Base-by-base conservation (phyloP, 2,888 invertebrate species). In the Trissolcus japonicus region DNA sequence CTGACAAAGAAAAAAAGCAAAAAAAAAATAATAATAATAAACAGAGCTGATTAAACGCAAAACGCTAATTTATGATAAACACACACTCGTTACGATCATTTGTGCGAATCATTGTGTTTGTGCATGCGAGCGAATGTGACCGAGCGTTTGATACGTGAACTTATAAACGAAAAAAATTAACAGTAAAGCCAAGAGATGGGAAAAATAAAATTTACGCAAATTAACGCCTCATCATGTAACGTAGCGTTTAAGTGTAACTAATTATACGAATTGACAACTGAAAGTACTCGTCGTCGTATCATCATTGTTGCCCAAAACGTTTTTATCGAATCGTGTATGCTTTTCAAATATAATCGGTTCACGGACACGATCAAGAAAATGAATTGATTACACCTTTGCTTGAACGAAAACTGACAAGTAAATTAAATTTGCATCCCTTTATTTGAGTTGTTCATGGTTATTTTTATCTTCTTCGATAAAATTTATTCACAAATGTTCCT, bases 201-300 rank as follows among this genome's bases (percentile, higher is more conserved):
- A 63, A 56, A 46, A 16, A 41, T 50, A 50, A 59, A 67, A 67
- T 71, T 76, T 60, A 68, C 25, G 66, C 74, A 67, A 75, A 75
- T 75, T 78, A 78, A 75, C 71, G 78, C 74, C 74, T 74, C 78
- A 69, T 74, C 54, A 68, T 63, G 16, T 78, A 79, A 76, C 66
- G 63, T 79, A 79, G 73, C 41, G 35, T 73, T 73, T 76, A 73
- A 76, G 69, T 73, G 73, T 73, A 79, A 76, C 76, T 79, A 79
- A 79, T 76, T 61, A 68, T 69, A 76, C 68, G 69, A 79, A 73
- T 65, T 62, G 79, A 75, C 55, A 79, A 79, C 65, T 76, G 76
- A 79, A 78, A 79, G 72, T 76, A 78, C 72, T 79, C 75, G 54
- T 65, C 75, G 54, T 76, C 73, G 61, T 74, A 67, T 74, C 46